Conservation (phyloP, 2,888 invertebrate species). For the Clostera curtula region DNA sequence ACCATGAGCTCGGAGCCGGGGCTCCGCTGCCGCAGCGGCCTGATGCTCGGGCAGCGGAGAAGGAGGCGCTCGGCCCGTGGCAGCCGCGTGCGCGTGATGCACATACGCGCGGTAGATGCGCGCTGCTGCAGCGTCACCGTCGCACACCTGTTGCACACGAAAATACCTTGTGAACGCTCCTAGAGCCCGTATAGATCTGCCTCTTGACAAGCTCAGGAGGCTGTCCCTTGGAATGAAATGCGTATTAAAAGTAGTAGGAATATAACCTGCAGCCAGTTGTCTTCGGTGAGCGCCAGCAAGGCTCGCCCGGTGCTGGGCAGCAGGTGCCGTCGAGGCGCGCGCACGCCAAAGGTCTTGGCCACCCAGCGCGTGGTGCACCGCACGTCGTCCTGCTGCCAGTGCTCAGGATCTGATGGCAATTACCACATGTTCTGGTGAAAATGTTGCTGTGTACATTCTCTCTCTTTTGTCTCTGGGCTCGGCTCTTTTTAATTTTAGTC, state of each 20-base stretch:
- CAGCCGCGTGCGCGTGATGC: slow-evolving; percentile 59
- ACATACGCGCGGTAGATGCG: slow-evolving; percentile 68
- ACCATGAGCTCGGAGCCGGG: slow-evolving; percentile 17
- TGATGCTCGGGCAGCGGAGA: slow-evolving; percentile 60
- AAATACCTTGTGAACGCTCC: too few species aligned
- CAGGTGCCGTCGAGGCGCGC: slow-evolving; percentile 54
- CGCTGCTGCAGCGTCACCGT: slow-evolving; percentile 57
- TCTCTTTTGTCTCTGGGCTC: too few species aligned
- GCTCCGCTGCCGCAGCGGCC: slow-evolving; percentile 25
- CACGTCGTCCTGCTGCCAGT: slow-evolving; percentile 68
- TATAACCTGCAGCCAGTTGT: slow-evolving; percentile 61
- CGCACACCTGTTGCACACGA: slow-evolving; percentile 42
- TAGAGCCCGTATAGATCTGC: too few species aligned
- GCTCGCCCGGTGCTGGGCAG: slow-evolving; percentile 60
- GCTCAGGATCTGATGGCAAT: slow-evolving; percentile 70
- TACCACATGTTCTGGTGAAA: too few species aligned
- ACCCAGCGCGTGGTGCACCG: slow-evolving; percentile 71
- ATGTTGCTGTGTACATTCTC: too few species aligned
- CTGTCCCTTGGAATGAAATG: too few species aligned
- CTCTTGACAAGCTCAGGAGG: too few species aligned
- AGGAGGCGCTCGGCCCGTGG: slow-evolving; percentile 65
- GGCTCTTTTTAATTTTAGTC: too few species aligned
- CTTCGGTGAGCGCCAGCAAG: slow-evolving; percentile 70
- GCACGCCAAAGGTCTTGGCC: slow-evolving; percentile 61
- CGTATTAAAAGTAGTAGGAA: background rate